Percentiles rank a stretch among this genome's conserved stretches.
These are phyloP conservation scores for Mayetiola destructor DNA, from an alignment of 2,888 invertebrate species.

Conservation along the genomic window DNA sequence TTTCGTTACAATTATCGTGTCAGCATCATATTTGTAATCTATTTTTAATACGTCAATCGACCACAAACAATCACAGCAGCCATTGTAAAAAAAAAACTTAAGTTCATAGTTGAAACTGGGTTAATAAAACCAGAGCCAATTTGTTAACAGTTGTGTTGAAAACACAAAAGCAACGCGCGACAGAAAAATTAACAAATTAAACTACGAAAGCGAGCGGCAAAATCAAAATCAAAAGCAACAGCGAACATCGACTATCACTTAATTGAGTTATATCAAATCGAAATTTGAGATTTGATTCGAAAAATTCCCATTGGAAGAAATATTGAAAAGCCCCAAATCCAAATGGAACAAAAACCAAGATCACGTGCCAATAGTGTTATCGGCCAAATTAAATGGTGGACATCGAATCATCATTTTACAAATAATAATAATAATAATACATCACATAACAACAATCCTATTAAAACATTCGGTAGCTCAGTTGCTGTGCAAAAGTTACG, in stretches of 20 bases:
- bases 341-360: conserved; percentile 17
- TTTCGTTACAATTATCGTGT: no score
- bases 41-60: no score
- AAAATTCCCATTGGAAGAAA: neutral
- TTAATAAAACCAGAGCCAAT: conserved; percentile 3
- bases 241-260: neutral
- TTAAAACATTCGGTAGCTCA: conserved; percentile 44
- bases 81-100: no score
- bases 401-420: conserved; percentile 21
- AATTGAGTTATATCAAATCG: neutral
- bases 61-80: no score
- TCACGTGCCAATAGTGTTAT: conserved; percentile 35
- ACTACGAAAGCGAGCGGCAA: neutral
- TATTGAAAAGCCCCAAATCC: neutral
- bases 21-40: no score
- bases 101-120: no score
- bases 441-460: conserved; percentile 31
- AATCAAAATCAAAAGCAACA: neutral
- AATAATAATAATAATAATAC: conserved; percentile 21
- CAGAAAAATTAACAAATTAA: neutral
- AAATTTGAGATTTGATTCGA: neutral
- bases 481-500: conserved; percentile 56
- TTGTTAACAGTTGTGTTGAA: no score
- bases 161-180: no score
- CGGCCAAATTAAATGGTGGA: conserved; percentile 34